A percentile compares a stretch with the other conserved stretches of the same genome.
phyloP scores from a whole-genome alignment of 1,140 invertebrate species.

The Aradophagus sp. region DNA sequence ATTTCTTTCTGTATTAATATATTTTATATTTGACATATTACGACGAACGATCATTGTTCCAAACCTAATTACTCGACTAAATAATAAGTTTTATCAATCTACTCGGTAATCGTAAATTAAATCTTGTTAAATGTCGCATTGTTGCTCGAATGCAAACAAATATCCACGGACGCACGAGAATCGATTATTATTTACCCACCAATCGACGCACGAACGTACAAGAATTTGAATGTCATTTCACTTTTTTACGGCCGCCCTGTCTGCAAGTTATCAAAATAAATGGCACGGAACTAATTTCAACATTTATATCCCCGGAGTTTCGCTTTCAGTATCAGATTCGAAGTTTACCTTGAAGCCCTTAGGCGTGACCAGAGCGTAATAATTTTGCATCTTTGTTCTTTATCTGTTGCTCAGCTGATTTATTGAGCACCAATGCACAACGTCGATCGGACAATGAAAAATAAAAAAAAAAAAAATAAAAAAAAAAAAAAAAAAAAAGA shows the following conservation, averaged over 20 bases:
- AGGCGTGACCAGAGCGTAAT: slow-evolving; percentile 41
- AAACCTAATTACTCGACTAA: too few relatives aligned
- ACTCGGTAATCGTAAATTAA: too few relatives aligned
- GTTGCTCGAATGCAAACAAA: too few relatives aligned
- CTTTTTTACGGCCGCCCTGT: slow-evolving; percentile 10
- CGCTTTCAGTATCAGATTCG: slow-evolving; percentile 40
- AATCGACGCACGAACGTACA: too few relatives aligned
- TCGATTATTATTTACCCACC: too few relatives aligned
- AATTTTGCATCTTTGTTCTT: slow-evolving; percentile 32
- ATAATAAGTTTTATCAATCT: too few relatives aligned
- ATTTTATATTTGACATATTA: too few relatives aligned
- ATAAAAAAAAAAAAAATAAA: background rate
- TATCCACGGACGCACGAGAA: too few relatives aligned
- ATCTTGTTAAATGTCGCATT: too few relatives aligned
- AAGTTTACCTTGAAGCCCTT: slow-evolving; percentile 50
- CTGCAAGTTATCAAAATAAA: slow-evolving; percentile 19
- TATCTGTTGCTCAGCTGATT: slow-evolving; percentile 36
- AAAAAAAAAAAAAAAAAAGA: too few relatives aligned
- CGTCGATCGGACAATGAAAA: slow-evolving; percentile 9
- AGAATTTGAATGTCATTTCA: slow-evolving; percentile 11
- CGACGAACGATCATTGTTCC: too few relatives aligned
- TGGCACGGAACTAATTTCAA: slow-evolving; percentile 29
- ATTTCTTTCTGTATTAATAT: too few relatives aligned
- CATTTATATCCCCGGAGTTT: slow-evolving; percentile 27
- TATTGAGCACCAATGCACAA: slow-evolving; percentile 31